These are phyloP conservation scores for Aegotheles bennettii DNA, from an alignment of 2,113 vertebrate genomes.

Conservation along the genomic window DNA sequence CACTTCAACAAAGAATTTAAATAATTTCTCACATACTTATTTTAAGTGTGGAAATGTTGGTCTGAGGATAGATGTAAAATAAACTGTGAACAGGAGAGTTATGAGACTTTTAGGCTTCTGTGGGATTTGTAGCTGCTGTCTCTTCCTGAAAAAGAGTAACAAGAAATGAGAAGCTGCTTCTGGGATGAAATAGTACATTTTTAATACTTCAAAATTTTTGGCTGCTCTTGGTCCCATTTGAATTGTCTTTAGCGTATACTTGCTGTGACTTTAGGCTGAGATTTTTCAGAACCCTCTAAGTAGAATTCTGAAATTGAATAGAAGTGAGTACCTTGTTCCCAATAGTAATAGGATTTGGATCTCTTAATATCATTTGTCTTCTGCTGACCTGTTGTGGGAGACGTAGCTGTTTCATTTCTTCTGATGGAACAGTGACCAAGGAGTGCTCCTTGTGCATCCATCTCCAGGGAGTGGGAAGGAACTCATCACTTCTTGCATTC, in stretches of 20 bases:
- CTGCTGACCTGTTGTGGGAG: background rate
- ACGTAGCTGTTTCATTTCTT: background rate
- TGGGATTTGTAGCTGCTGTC: background rate
- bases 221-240: background rate
- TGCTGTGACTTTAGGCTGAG: background rate
- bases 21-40: slow-evolving; percentile 22
- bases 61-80: slow-evolving; percentile 14
- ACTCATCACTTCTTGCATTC: background rate
- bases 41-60: slow-evolving; percentile 38
- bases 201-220: background rate
- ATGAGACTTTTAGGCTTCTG: background rate
- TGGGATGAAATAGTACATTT: background rate
- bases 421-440: background rate
- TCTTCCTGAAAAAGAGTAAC: background rate
- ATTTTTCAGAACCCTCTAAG: background rate
- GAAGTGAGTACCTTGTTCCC: background rate
- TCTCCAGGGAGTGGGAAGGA: background rate
- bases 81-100: slow-evolving; percentile 18
- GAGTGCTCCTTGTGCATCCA: background rate
- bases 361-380: background rate
- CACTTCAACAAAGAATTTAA: slow-evolving; percentile 23
- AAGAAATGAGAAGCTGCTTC: background rate
- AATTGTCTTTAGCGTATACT: background rate
- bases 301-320: background rate
- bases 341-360: background rate